Evolutionary conservation across 2,797 vertebrate species (phyloP), one percentile per base, ranked within the genome.

Genomic region (Pangasius macronema): DNA sequence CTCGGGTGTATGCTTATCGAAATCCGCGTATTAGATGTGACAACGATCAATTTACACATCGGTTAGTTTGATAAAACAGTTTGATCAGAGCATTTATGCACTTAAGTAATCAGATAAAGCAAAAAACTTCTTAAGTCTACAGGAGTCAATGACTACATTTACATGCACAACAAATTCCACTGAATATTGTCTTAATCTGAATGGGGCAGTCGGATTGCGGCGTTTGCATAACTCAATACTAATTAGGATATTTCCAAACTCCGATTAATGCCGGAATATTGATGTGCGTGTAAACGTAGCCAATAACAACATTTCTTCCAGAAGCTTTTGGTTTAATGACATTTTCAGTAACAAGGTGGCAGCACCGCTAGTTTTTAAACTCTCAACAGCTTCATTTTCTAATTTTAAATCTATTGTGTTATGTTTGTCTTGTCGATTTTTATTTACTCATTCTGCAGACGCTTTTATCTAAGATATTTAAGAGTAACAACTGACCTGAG

Each of bases 11-110:
- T 0, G 65, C n/a, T 36, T 77, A 33, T 4, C 27, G 16, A 63
- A 49, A 42, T n/a, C n/a, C 63, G 63, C 10, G 42, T 22, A 49
- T 85, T 75, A 85, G 30, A 75, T 14, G 42, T 22, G 77, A 85
- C 55, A 63, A 33, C 39, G 8, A 55, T 46, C 76, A 53, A 73
- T 82, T 73, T 53, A 63, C 55, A 61, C 67, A 7, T 39, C 33
- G 13, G 55, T 70, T 20, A 27, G 3, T 46, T 79, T 22, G 5
- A 82, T 22, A 49, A 55, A n/a, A 42, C 8, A n/a, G 27, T 53
- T 39, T 82, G 42, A 82, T 82, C 42, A 49, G 61, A 2, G 8
- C 8, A 49, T 9, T 46, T 18, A 46, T n/a, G 22, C 79, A 63
- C 80, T 65, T 30, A 65, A 30, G 36, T 82, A 67, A 67, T 49